Base-by-base conservation (phyloP, 2,888 invertebrate species). In the Chloromyia formosa region DNA sequence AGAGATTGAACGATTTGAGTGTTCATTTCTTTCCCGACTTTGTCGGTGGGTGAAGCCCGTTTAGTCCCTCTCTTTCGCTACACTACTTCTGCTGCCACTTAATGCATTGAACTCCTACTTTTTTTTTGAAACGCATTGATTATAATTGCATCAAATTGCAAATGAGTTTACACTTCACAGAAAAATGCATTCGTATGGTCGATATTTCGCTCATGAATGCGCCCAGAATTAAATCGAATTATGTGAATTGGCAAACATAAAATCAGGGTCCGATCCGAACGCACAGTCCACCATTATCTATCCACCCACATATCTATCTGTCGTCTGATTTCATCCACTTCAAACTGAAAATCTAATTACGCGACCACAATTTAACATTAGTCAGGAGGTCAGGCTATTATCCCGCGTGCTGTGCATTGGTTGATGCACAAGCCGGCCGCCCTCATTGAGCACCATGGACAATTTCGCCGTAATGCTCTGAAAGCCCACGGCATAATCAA, bases 271-370 rank as follows among this genome's bases (percentile, higher is more conserved):
- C 27, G 27, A n/a, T n/a, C n/a, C n/a, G 27, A 7, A 35, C 14
- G 10, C 49, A 49, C 12, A 49, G 49, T 49, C 12, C 2, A 49
- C 27, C 7, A 35, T 49, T 49, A 12, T 49, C 49, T 49, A 49
- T n/a, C 49, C 12, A n/a, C 49, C 49, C 49, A 49, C 49, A n/a
- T n/a, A 12, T 49, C 27, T 12, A 49, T 49, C 16, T 12, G 12
- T 49, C 49, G 49, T 49, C 16, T 49, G 49, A 49, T 49, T 49
- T 49, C 49, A 49, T 49, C 49, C 16, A n/a, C 49, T 49, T 49
- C 12, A 12, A 49, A 49, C 12, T n/a, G 49, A 49, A 49, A 49
- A 49, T 49, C 49, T 49, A 49, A 49, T 49, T 49, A 49, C 16
- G 49, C 12, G 12, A n/a, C 49, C 49, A 49, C 49, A 49, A 49